Evolutionary conservation across 1,140 invertebrate species (phyloP).

Genomic region (Drosophila eugracilis): DNA sequence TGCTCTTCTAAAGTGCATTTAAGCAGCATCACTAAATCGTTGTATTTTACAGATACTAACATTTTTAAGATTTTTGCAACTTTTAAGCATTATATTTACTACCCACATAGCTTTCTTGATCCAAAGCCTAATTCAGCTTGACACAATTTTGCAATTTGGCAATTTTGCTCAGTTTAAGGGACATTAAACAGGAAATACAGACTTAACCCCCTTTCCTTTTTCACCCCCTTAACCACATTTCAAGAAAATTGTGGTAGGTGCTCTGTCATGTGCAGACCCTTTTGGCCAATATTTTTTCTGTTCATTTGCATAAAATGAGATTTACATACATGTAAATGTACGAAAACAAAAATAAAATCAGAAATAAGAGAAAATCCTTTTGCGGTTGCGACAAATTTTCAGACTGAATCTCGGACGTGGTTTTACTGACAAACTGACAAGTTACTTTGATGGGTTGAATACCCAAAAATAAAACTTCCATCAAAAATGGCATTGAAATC

Average conservation of each 20-base stretch:
- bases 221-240: not conserved
- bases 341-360: constrained; percentile 20
- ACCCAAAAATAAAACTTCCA: constrained; percentile 14
- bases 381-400: constrained; percentile 32
- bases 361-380: constrained; percentile 20
- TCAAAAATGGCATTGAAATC: constrained; percentile 34
- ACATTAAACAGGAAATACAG: constrained; percentile 14
- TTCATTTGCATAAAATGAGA: constrained; percentile 36
- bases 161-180: constrained; percentile 14
- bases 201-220: not conserved
- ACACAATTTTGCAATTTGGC: constrained; percentile 35
- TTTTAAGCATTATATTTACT: too few relatives aligned
- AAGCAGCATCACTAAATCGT: too few relatives aligned
- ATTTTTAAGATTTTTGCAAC: not conserved
- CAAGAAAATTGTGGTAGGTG: constrained; percentile 7
- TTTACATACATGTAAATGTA: constrained; percentile 19
- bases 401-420: constrained; percentile 10
- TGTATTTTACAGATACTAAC: too few relatives aligned
- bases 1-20: not conserved
- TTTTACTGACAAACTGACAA: constrained; percentile 14
- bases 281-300: constrained; percentile 16
- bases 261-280: constrained; percentile 30
- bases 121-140: constrained; percentile 5
- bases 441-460: constrained; percentile 11
- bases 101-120: not conserved